phyloP scores from a whole-genome alignment of 2,113 vertebrate genomes.

The Phrynocephalus versicolor region DNA sequence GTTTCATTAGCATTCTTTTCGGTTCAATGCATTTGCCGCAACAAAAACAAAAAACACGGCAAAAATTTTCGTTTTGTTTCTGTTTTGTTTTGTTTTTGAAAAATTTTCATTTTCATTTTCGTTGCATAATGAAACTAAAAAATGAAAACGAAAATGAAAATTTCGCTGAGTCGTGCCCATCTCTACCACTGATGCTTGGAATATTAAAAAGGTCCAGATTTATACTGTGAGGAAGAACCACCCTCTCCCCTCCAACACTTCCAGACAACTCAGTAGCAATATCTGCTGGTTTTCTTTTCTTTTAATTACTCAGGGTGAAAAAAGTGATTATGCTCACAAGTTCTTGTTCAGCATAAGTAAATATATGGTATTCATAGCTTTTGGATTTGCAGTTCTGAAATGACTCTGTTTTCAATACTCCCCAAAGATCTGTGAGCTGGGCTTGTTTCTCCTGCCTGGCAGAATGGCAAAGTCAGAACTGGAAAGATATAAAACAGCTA shows the following conservation, averaged over 20 bases:
- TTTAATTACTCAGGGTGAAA: conserved; percentile 36
- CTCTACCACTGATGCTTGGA: no score
- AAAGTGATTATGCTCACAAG: conserved; percentile 32
- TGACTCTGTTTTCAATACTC: conserved; percentile 62
- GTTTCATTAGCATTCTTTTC: no score
- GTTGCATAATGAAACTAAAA: no score
- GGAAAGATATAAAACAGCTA: conserved; percentile 3
- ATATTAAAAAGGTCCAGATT: no score
- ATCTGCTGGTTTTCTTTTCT: conserved; percentile 5
- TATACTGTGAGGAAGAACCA: conserved; percentile 5
- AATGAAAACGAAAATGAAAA: no score
- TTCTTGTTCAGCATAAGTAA: conserved; percentile 66
- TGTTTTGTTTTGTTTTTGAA: no score
- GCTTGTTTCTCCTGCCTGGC: conserved; percentile 38
- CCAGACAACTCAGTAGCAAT: neutral
- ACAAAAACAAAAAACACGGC: no score
- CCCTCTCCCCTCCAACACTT: neutral
- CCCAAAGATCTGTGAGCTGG: conserved; percentile 56
- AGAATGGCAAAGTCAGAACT: neutral
- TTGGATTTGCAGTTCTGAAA: conserved; percentile 62
- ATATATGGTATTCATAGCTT: conserved; percentile 55
- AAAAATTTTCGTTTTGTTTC: no score
- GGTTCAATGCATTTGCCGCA: no score
- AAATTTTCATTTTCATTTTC: no score
- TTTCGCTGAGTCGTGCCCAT: no score